Evolutionary conservation across 2,113 vertebrate genomes (phyloP).

Genomic region (Psammodynastes pulverulentus): DNA sequence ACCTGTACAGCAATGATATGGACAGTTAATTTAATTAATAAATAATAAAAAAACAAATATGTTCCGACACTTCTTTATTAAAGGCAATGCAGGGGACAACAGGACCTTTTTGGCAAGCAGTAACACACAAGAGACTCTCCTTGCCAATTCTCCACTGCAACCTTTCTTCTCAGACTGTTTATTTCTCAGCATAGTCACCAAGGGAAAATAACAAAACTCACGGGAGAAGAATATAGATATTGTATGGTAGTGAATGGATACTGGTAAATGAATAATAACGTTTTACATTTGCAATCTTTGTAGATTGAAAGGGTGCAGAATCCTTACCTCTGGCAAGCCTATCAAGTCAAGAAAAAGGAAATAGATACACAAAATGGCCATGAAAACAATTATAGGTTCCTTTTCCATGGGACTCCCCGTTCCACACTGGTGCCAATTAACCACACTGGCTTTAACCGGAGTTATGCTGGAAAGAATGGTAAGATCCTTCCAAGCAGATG

Average conservation of each 20-base stretch:
- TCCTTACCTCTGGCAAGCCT: slow-evolving; percentile 76
- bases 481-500: slow-evolving; percentile 39
- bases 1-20: neutral
- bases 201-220: neutral
- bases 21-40: neutral
- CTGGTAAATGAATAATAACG: neutral
- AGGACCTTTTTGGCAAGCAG: neutral
- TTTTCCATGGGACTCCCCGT: slow-evolving; percentile 81
- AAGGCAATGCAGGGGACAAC: neutral
- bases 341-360: slow-evolving; percentile 75
- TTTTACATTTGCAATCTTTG: slow-evolving; percentile 46
- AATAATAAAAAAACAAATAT: neutral
- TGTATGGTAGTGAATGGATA: neutral
- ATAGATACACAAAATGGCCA: slow-evolving; percentile 76
- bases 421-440: slow-evolving; percentile 69
- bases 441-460: slow-evolving; percentile 81
- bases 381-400: slow-evolving; percentile 70
- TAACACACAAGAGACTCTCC: neutral
- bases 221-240: neutral
- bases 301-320: slow-evolving; percentile 90
- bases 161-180: neutral
- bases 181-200: neutral
- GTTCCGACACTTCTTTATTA: neutral
- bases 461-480: slow-evolving; percentile 84
- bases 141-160: neutral